Conservation (phyloP, 2,888 invertebrate genomes). For the Caenorhabditis drosophilae region DNA sequence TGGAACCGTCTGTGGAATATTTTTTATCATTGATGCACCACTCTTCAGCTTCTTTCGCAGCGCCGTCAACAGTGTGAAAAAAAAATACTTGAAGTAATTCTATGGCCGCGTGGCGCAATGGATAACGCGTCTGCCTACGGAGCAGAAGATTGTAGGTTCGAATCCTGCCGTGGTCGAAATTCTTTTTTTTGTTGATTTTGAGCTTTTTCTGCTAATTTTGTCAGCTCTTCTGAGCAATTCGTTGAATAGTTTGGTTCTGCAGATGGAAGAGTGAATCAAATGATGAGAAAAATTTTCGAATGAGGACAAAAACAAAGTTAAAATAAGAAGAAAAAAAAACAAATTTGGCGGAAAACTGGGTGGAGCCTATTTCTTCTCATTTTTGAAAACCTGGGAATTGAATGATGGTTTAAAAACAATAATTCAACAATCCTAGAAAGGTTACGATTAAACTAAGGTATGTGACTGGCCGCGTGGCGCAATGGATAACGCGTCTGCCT, state of each 20-base stretch:
- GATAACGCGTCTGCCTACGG: constrained; percentile 68
- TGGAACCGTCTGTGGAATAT: no score
- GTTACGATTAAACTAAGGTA: no score
- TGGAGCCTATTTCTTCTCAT: constrained; percentile 2
- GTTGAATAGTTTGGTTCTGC: constrained; percentile 15
- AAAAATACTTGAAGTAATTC: no score
- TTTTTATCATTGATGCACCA: no score
- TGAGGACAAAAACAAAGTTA: no score
- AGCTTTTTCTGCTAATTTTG: constrained; percentile 17
- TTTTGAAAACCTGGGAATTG: constrained; percentile 10
- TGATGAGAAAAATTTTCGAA: constrained; percentile 31
- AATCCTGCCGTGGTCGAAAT: constrained; percentile 61
- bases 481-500: constrained; percentile 67
- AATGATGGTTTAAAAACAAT: no score
- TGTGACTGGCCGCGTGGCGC: constrained; percentile 41
- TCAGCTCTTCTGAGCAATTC: constrained; percentile 28
- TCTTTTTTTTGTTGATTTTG: constrained; percentile 8
- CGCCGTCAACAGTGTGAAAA: no score
- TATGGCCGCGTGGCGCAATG: constrained; percentile 48
- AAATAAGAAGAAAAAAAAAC: no score
- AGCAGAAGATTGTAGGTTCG: constrained; percentile 70
- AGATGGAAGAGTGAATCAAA: constrained; percentile 20
- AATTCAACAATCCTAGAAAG: no score
- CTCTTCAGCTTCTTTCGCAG: no score
- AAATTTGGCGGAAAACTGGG: constrained; percentile 9